These are phyloP conservation scores for Microctenopoma stevenorrisi DNA, from an alignment of 2,797 vertebrate species.

Conservation along the genomic window DNA sequence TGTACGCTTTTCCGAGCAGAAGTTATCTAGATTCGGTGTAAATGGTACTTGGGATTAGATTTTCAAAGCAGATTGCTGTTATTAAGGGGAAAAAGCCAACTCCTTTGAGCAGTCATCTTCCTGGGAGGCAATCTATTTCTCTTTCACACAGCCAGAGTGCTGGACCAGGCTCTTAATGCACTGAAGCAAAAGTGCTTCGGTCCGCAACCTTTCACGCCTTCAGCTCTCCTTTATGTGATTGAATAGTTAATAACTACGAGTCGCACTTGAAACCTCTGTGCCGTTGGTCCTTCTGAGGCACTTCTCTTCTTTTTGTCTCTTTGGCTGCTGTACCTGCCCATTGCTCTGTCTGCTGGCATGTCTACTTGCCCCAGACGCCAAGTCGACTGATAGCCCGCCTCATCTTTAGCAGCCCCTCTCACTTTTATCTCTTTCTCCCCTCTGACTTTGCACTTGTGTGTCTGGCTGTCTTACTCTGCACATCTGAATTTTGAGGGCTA, in stretches of 20 bases:
- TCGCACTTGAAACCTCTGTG: constrained; percentile 82
- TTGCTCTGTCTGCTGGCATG: constrained; percentile 65
- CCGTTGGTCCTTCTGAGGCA: constrained; percentile 69
- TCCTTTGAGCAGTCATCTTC: constrained; percentile 83
- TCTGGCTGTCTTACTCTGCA: constrained; percentile 60
- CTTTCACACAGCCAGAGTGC: constrained; percentile 80
- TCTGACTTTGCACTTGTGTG: constrained; percentile 58
- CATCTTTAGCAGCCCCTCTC: constrained; percentile 51
- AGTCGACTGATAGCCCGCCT: constrained; percentile 65
- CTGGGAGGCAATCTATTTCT: constrained; percentile 86
- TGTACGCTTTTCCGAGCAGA: constrained; percentile 84
- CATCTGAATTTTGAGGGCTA: constrained; percentile 61
- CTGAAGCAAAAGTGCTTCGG: constrained; percentile 87
- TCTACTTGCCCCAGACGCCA: constrained; percentile 69
- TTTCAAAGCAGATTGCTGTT: constrained; percentile 88
- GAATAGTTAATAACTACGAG: constrained; percentile 88
- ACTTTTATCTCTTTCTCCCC: constrained; percentile 66
- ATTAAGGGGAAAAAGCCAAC: constrained; percentile 81
- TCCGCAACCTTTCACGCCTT: constrained; percentile 88
- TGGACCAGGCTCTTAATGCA: constrained; percentile 86
- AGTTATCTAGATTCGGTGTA: constrained; percentile 84
- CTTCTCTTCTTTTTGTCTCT: constrained; percentile 74
- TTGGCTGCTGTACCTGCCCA: constrained; percentile 69
- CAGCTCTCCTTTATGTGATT: constrained; percentile 86
- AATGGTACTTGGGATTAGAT: constrained; percentile 88